Base-by-base conservation (phyloP, 2,888 invertebrate species). In the Cacoxenus indagator region DNA sequence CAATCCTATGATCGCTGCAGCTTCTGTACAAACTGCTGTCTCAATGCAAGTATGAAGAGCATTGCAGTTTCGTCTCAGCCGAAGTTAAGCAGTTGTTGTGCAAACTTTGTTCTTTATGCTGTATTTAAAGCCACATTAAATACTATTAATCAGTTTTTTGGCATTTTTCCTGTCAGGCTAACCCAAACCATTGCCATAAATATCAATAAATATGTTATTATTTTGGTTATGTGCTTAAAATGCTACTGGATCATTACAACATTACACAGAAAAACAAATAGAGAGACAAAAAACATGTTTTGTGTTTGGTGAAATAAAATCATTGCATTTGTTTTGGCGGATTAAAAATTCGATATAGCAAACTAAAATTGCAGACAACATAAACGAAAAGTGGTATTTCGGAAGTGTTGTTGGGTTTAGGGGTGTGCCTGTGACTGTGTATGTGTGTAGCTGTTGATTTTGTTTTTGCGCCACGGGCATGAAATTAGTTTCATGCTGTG, bases 81-180 rank as follows among this genome's bases (percentile, higher is more conserved):
- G n/a, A n/a, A n/a, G n/a, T n/a, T n/a, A n/a, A n/a, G n/a, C n/a
- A n/a, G n/a, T n/a, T n/a, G n/a, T n/a, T n/a, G n/a, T n/a, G n/a
- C n/a, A n/a, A n/a, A n/a, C n/a, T n/a, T n/a, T n/a, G n/a, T n/a
- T n/a, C n/a, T n/a, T n/a, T n/a, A n/a, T n/a, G 29, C 55, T 72
- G 70, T 74, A 70, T 73, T 72, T 73, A 83, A 80, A 80, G 83
- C 79, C 74, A 82, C 79, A 81, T 81, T 81, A 70, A 77, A 31
- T 66, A 70, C 72, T 70, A 72, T 77, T 73, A 82, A 79, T 78
- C 82, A 81, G 73, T 72, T 74, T 75, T 65, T 65, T 65, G 22
- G 22, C 5, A 37, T 14, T 14, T 8, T 14, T 37, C 37, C 8
- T 14, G 8, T 4, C 31, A 31, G 5, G 9, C 22, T 9, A 24